These are phyloP conservation scores for Aproaerema taeniolella DNA, from an alignment of 2,888 invertebrate species.

Conservation along the genomic window DNA sequence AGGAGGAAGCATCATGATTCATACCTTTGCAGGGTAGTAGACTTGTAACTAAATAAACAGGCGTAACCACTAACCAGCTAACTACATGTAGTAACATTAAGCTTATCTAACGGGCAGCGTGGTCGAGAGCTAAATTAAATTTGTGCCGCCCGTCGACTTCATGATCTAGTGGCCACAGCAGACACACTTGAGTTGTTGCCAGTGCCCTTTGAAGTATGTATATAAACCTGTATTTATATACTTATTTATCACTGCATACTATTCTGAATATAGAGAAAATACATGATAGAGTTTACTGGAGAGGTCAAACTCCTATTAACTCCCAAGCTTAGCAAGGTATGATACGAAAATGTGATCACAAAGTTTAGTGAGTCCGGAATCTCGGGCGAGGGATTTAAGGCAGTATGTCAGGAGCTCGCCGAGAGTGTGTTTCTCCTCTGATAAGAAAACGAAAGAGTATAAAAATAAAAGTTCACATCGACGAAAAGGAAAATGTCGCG, in stretches of 20 bases:
- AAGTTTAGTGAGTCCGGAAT: slow-evolving; percentile 29
- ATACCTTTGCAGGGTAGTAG: too few species aligned
- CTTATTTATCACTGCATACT: too few species aligned
- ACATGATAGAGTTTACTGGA: too few species aligned
- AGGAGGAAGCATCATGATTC: too few species aligned
- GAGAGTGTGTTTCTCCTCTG: slow-evolving; percentile 67
- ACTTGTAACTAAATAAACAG: too few species aligned
- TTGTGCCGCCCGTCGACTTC: slow-evolving; percentile 54
- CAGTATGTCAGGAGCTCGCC: slow-evolving; percentile 67
- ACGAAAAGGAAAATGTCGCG: slow-evolving; percentile 70
- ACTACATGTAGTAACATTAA: too few species aligned
- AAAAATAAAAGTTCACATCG: slow-evolving; percentile 77
- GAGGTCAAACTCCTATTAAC: slow-evolving; percentile 3
- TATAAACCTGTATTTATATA: too few species aligned
- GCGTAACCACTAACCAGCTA: too few species aligned
- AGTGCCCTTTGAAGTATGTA: too few species aligned
- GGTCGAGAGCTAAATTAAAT: slow-evolving; percentile 54
- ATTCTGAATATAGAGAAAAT: too few species aligned
- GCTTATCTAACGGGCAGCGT: slow-evolving; percentile 29
- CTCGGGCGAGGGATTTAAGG: slow-evolving; percentile 61
- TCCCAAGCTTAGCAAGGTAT: slow-evolving; percentile 9
- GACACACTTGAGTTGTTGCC: slow-evolving; percentile 27
- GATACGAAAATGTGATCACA: slow-evolving; percentile 44
- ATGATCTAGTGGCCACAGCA: slow-evolving; percentile 47
- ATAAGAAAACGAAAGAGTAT: slow-evolving; percentile 75